Conservation (phyloP, 2,113 vertebrate species). For the Petromus typicus region DNA sequence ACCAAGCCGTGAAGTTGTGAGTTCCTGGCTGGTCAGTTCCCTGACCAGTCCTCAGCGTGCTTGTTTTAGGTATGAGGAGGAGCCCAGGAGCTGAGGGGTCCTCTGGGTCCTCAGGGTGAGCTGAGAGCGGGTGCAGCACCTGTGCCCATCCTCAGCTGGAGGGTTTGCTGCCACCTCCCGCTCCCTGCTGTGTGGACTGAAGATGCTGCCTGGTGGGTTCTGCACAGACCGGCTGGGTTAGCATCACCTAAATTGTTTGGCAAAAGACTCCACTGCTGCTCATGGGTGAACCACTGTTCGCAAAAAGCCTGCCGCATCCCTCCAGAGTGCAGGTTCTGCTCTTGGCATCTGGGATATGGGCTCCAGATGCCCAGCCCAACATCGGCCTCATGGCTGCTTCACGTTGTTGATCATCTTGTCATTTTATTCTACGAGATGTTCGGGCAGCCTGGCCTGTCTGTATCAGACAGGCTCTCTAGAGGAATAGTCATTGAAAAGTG, state of each 20-base stretch:
- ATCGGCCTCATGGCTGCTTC: fast-evolving
- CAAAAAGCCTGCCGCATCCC: too few relatives aligned
- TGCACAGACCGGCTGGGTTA: not conserved
- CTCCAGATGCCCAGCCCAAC: not conserved
- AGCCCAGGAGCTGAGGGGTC: fast-evolving
- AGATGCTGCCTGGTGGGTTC: not conserved
- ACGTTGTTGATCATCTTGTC: not conserved
- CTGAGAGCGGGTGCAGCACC: too few relatives aligned
- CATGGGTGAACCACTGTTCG: fast-evolving
- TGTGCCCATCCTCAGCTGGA: fast-evolving
- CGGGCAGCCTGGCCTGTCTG: not conserved
- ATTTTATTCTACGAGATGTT: not conserved
- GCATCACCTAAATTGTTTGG: not conserved
- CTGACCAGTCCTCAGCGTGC: fast-evolving
- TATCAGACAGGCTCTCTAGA: not conserved
- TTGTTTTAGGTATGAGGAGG: fast-evolving
- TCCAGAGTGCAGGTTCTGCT: too few relatives aligned
- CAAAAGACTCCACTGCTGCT: fast-evolving
- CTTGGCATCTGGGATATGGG: not conserved
- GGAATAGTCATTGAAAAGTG: not conserved
- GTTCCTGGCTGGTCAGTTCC: fast-evolving
- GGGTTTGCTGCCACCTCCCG: not conserved
- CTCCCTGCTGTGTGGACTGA: not conserved
- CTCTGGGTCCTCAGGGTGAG: fast-evolving
- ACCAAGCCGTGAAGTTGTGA: fast-evolving